phyloP scores from a whole-genome alignment of 37 sponge, comb jelly and placozoan species.

The Beroe ovata region DNA sequence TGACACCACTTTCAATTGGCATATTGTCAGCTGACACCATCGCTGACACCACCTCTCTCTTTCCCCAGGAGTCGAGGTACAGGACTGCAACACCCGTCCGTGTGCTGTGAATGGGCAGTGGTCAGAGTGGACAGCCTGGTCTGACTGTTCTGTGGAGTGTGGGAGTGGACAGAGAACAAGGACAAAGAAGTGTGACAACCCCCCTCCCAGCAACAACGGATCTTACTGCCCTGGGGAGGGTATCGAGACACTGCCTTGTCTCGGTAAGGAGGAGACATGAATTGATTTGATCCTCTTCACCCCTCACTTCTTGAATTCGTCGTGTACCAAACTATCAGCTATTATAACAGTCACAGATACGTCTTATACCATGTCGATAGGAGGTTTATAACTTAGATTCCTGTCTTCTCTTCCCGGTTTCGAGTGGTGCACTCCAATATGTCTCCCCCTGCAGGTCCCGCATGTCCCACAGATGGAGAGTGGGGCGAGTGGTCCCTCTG shows the following conservation, averaged over 20 bases:
- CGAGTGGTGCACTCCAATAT: no score
- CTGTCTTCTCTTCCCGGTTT: no score
- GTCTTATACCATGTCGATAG: no score
- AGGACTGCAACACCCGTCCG: conserved; percentile 14
- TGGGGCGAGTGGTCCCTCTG: conserved; percentile 52
- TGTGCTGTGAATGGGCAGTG: conserved; percentile 53
- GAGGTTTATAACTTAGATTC: no score
- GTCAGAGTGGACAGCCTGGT: conserved; percentile 35
- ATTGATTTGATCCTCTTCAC: neutral
- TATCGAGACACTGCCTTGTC: conserved; percentile 14
- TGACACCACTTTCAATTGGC: neutral
- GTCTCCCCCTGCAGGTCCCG: conserved; percentile 4
- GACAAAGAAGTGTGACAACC: conserved; percentile 47
- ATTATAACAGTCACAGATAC: no score
- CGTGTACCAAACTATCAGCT: no score
- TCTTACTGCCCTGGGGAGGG: conserved; percentile 1
- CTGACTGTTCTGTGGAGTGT: conserved; percentile 48
- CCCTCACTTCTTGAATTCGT: no score
- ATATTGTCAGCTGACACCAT: no score
- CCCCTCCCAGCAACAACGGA: neutral
- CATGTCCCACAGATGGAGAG: neutral
- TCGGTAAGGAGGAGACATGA: neutral
- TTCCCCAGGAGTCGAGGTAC: neutral
- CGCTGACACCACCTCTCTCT: neutral
- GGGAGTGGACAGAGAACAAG: conserved; percentile 26